phyloP scores from a whole-genome alignment of 2,888 invertebrate genomes.

The Amiota minor region DNA sequence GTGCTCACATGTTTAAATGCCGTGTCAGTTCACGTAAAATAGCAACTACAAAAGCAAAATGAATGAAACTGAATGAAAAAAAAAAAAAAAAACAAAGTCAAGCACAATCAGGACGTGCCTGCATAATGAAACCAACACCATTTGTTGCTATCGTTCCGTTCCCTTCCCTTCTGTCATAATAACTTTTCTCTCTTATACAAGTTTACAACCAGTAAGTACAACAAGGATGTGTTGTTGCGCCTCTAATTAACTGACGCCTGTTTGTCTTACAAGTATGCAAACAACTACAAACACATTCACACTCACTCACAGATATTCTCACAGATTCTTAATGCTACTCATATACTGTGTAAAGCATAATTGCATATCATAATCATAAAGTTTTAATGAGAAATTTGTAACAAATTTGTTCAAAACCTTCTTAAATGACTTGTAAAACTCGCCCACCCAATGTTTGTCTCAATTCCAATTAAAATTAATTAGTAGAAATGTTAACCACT shows the following conservation, averaged over 20 bases:
- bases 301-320: no score
- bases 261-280: not conserved
- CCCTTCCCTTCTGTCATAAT: not conserved
- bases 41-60: slow-evolving; percentile 1
- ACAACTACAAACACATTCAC: no score
- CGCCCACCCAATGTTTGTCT: no score
- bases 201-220: no score
- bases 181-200: no score
- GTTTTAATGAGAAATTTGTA: slow-evolving; percentile 23
- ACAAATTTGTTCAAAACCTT: no score
- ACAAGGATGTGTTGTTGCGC: slow-evolving; percentile 1
- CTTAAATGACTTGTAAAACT: no score
- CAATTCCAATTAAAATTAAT: no score
- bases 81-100: not conserved
- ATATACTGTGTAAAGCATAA: slow-evolving; percentile 8
- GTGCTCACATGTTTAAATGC: slow-evolving; percentile 12
- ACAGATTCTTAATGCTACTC: no score
- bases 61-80: no score
- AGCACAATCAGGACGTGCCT: not conserved
- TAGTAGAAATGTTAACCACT: no score
- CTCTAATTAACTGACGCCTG: slow-evolving; percentile 26
- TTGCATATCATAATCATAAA: slow-evolving; percentile 26
- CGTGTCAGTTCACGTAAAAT: slow-evolving; percentile 9
- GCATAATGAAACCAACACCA: slow-evolving; percentile 10
- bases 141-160: not conserved